These are phyloP conservation scores for Dendrocincla fuliginosa DNA, from an alignment of 2,797 vertebrate genomes.

Conservation along the genomic window DNA sequence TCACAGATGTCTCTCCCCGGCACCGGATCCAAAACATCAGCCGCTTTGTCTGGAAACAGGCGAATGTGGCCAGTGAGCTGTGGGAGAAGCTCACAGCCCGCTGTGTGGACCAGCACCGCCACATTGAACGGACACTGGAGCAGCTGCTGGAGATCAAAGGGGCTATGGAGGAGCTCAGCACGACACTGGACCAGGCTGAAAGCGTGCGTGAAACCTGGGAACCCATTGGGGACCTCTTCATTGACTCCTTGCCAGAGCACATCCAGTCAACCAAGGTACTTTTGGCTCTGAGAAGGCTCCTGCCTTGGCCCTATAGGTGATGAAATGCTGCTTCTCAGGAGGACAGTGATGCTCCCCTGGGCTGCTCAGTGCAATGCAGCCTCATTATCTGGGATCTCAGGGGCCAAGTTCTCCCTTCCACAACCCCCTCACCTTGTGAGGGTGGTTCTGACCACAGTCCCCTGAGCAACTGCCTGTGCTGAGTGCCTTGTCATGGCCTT, in stretches of 20 bases:
- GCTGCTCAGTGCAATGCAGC: background rate
- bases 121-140: slow-evolving; percentile 93
- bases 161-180: slow-evolving; percentile 89
- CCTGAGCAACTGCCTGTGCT: background rate
- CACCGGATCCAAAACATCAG: slow-evolving; percentile 91
- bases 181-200: slow-evolving; percentile 89
- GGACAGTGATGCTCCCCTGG: background rate
- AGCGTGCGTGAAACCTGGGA: slow-evolving; percentile 92
- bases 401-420: background rate
- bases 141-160: slow-evolving; percentile 91
- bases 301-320: background rate
- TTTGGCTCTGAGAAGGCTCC: background rate
- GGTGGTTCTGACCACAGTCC: background rate
- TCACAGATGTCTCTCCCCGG: slow-evolving; percentile 87
- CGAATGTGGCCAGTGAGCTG: slow-evolving; percentile 92
- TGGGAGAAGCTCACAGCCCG: slow-evolving; percentile 96
- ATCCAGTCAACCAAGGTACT: slow-evolving; percentile 94
- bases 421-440: background rate
- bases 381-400: background rate
- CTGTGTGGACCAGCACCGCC: slow-evolving; percentile 93
- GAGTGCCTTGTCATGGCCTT: background rate
- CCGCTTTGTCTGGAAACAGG: slow-evolving; percentile 97
- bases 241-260: slow-evolving; percentile 95
- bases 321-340: background rate
- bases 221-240: slow-evolving; percentile 96